Evolutionary conservation across 2,888 invertebrate species (phyloP), one percentile per base, ranked within the genome.

Genomic region (Dasysyrphus tricinctus): DNA sequence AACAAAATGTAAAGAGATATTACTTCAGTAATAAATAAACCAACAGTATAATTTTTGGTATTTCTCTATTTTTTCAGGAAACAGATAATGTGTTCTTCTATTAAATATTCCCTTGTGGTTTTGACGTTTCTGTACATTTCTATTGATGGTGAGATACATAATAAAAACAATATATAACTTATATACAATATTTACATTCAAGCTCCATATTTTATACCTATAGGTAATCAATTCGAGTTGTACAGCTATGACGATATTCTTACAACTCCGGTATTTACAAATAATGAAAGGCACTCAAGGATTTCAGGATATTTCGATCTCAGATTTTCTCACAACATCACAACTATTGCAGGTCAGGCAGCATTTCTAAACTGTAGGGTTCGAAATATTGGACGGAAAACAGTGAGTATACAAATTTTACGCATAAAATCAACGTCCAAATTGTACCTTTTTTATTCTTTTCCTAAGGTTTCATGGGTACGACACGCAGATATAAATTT

Each of bases 351-450:
- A 75, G 96, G 96, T 1, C 96, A 96, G 93, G 96, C 96, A 80
- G 96, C 96, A 47, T 97, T 96, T 92, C 94, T 97, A 88, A 96
- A 96, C 91, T 97, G 97, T 93, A 94, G 96, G 91, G 96, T 97
- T 83, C 95, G 96, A 92, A 96, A 96, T 91, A 94, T 97, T 12
- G 96, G 96, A 34, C 96, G 96, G 92, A 96, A 96, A 93, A 96
- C 96, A 93, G 96, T 96, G 91, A 96, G 96, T 94, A 57, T 94
- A 57, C 3, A 47, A 51, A 49, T 24, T 6, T 2, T 44, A 8
- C 44, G 12, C 24, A 12, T 1, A 1, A 72, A 24, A 9, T 37
- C 19, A 44, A 5, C 6, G 39, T 42, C 29, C 7, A 32, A 1
- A 29, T 42, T 37, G 14, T 37, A 39, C 1, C 6, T 29, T 19